A percentile compares a stretch with the other conserved stretches of the same genome.
Evolutionary conservation across 1,140 invertebrate genomes (phyloP).

Genomic region (Microplitis mediator): DNA sequence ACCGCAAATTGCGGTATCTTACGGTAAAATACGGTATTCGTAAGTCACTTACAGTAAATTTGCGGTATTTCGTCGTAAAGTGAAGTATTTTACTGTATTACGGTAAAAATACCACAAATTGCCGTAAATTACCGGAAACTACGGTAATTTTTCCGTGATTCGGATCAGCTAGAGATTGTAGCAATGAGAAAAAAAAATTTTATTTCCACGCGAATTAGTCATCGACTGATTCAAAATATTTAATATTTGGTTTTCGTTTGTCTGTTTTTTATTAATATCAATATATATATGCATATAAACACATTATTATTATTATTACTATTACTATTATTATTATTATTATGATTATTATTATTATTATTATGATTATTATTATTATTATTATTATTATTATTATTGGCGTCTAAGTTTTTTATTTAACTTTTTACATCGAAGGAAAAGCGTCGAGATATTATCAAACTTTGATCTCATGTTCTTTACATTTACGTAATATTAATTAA

Average conservation of each 20-base stretch:
- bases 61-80: no score
- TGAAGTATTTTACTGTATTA: no score
- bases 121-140: no score
- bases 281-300: no score
- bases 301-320: slow-evolving; percentile 36
- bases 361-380: slow-evolving; percentile 16
- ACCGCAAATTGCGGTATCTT: no score
- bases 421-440: slow-evolving; percentile 26
- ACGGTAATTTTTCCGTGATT: no score
- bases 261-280: not conserved
- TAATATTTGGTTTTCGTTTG: not conserved
- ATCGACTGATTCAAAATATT: not conserved
- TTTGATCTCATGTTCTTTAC: slow-evolving; percentile 57
- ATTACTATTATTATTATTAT: slow-evolving; percentile 26
- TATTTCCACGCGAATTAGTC: no score
- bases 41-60: no score
- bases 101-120: no score
- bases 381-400: slow-evolving; percentile 6
- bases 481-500: slow-evolving; percentile 42
- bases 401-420: slow-evolving; percentile 18
- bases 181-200: no score
- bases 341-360: slow-evolving; percentile 36
- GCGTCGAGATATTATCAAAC: slow-evolving; percentile 44
- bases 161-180: no score
- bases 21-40: no score